Conservation (phyloP, 2,797 vertebrate species). For the Phataginus tricuspis region DNA sequence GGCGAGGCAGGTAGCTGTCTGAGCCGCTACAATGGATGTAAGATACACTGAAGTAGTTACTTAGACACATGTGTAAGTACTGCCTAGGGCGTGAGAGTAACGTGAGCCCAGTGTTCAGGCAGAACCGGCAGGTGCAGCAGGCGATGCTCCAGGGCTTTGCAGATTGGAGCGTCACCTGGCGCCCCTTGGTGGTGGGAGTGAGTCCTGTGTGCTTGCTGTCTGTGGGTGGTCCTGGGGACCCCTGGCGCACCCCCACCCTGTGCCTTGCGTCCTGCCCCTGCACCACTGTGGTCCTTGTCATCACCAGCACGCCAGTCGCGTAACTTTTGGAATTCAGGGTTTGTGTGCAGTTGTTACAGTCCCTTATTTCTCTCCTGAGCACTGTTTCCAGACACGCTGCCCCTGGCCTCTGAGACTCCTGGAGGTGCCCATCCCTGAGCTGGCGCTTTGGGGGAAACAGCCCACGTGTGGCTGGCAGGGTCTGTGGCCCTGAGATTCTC, state of each 20-base stretch:
- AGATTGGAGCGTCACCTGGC: too few relatives aligned
- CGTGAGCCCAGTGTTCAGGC: accelerated
- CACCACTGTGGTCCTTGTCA: accelerated
- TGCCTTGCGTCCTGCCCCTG: background rate
- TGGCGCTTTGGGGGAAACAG: too few relatives aligned
- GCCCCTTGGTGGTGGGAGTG: background rate
- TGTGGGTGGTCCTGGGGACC: background rate
- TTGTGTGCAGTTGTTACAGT: accelerated
- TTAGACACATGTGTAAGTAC: background rate
- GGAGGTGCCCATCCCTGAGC: accelerated
- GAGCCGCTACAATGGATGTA: background rate
- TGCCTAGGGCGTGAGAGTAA: background rate
- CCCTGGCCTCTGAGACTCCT: accelerated
- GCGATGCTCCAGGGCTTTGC: accelerated
- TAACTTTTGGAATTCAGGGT: background rate
- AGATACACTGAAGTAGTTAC: too few relatives aligned
- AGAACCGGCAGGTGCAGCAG: too few relatives aligned
- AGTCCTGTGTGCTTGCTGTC: accelerated
- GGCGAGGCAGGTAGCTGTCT: too few relatives aligned
- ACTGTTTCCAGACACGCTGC: background rate
- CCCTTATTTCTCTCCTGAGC: background rate
- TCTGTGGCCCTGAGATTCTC: too few relatives aligned
- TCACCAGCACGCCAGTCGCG: background rate
- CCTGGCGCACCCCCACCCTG: accelerated
- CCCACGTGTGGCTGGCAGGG: too few relatives aligned